Evolutionary conservation across 2,888 invertebrate species (phyloP).

Genomic region (Ophioninae sp.): DNA sequence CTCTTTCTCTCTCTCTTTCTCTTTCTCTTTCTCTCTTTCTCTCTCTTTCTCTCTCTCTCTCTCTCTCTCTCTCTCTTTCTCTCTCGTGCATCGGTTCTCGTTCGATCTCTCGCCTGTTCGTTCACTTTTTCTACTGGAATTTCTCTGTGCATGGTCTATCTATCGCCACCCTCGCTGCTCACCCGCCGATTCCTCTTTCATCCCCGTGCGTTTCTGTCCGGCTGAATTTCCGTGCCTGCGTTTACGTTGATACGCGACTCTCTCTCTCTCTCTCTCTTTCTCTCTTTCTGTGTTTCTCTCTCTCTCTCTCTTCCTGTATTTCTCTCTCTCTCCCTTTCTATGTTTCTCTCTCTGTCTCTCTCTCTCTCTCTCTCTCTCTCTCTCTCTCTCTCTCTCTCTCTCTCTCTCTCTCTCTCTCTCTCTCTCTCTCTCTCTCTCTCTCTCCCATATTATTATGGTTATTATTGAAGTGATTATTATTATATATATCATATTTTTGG

Average conservation of each 20-base stretch:
- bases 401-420: background rate
- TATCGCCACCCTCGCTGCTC: slow-evolving; percentile 20
- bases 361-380: background rate
- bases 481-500: too few relatives aligned
- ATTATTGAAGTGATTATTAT: too few relatives aligned
- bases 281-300: slow-evolving; percentile 39
- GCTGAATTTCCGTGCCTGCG: slow-evolving; percentile 69
- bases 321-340: slow-evolving; percentile 26
- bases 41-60: slow-evolving; percentile 57
- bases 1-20: slow-evolving; percentile 45
- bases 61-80: background rate
- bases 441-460: too few relatives aligned
- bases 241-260: slow-evolving; percentile 73
- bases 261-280: slow-evolving; percentile 38
- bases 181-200: slow-evolving; percentile 51
- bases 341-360: slow-evolving; percentile 15
- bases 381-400: slow-evolving; percentile 24
- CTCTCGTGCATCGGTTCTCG: slow-evolving; percentile 36
- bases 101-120: slow-evolving; percentile 53
- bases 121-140: slow-evolving; percentile 53
- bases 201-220: slow-evolving; percentile 55
- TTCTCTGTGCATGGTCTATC: slow-evolving; percentile 33
- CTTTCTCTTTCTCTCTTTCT: too few relatives aligned
- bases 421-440: too few relatives aligned
- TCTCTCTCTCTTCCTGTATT: slow-evolving; percentile 1